These are phyloP conservation scores for Thinocorus orbignyianus DNA, from an alignment of 2,113 vertebrate species.

Conservation along the genomic window DNA sequence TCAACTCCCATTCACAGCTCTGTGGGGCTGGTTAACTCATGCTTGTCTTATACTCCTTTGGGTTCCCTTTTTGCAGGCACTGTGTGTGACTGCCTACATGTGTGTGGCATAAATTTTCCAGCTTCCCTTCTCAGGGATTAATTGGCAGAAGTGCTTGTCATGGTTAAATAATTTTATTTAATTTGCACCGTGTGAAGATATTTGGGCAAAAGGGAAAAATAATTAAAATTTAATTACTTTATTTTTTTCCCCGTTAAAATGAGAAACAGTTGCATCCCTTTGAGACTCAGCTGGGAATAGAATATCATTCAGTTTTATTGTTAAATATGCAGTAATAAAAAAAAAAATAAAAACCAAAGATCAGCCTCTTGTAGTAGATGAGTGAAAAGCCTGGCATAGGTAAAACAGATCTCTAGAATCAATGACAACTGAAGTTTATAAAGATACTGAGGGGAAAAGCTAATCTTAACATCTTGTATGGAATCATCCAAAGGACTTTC, in stretches of 20 bases:
- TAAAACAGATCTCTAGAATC: background rate
- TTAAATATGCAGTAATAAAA: conserved; percentile 10
- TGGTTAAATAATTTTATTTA: conserved; percentile 60
- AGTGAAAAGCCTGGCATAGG: background rate
- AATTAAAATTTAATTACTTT: conserved; percentile 65
- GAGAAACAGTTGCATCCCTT: conserved; percentile 47
- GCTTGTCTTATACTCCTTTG: background rate
- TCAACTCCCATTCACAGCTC: background rate
- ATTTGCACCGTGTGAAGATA: conserved; percentile 47
- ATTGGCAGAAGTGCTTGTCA: conserved; percentile 41
- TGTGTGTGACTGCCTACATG: background rate
- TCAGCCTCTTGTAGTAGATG: conserved; percentile 11
- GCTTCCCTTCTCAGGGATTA: conserved; percentile 35
- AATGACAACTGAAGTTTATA: background rate
- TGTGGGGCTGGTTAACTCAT: conserved; percentile 22
- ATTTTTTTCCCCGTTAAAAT: background rate
- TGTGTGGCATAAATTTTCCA: background rate
- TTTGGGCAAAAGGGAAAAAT: conserved; percentile 65
- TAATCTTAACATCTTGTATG: background rate
- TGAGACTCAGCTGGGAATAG: conserved; percentile 21
- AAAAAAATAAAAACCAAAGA: background rate
- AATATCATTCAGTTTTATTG: conserved; percentile 38
- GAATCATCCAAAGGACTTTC: background rate
- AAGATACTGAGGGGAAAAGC: background rate
- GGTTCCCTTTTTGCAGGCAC: conserved; percentile 7